These are phyloP conservation scores for Caiman crocodilus DNA, from an alignment of 2,797 vertebrate species.

Conservation along the genomic window DNA sequence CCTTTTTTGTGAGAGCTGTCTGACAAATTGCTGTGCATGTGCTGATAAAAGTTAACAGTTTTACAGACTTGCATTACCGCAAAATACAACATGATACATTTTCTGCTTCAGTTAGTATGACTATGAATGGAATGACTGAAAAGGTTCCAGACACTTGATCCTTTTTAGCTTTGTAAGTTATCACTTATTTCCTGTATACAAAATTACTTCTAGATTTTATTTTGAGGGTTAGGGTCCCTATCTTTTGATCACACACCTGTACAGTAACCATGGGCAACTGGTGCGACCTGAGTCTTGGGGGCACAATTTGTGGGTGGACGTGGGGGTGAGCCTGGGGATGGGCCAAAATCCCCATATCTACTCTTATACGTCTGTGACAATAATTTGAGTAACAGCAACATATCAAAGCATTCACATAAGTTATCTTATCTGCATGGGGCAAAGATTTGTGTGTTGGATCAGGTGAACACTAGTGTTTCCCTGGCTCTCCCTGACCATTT, in stretches of 20 bases:
- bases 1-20: background rate
- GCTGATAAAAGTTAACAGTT: background rate
- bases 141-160: background rate
- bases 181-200: background rate
- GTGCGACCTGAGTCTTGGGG: too few species aligned
- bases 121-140: background rate
- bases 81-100: background rate
- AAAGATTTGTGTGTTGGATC: too few species aligned
- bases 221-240: background rate
- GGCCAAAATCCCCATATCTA: too few species aligned
- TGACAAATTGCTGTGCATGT: background rate
- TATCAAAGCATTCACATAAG: too few species aligned
- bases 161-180: background rate
- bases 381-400: too few species aligned
- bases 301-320: too few species aligned
- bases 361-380: too few species aligned
- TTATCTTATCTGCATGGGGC: too few species aligned
- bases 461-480: too few species aligned
- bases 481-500: too few species aligned
- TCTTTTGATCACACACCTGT: background rate
- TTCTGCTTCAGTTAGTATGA: background rate
- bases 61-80: constrained; percentile 1
- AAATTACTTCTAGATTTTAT: background rate
- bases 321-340: too few species aligned
- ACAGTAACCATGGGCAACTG: background rate